Evolutionary conservation across 1,140 invertebrate species (phyloP).

Genomic region (Geopemphigus sp.): DNA sequence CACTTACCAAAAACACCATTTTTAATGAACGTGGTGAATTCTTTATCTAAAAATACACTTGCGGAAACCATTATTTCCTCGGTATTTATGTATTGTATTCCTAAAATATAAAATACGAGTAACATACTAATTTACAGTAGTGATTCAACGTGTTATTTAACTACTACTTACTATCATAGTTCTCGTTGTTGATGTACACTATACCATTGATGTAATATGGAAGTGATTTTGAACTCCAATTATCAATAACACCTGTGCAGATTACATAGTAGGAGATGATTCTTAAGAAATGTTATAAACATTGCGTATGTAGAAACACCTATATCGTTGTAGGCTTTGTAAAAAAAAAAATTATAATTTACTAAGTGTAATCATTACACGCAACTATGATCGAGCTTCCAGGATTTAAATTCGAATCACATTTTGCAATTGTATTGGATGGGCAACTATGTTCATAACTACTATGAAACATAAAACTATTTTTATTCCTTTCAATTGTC

Average conservation of each 20-base stretch:
- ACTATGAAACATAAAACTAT: not conserved
- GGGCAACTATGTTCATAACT: not conserved
- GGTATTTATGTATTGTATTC: not conserved
- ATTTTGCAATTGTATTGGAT: conserved; percentile 8
- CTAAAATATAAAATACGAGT: not conserved
- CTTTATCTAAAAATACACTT: conserved; percentile 27
- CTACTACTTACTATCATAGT: conserved; percentile 1
- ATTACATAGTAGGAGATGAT: no score
- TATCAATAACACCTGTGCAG: conserved; percentile 6
- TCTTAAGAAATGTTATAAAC: no score
- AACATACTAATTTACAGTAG: not conserved
- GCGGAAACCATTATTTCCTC: conserved; percentile 16
- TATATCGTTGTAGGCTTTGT: no score
- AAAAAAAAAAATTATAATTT: not conserved
- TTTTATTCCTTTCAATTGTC: not conserved
- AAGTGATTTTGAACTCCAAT: conserved; percentile 20
- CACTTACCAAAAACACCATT: conserved; percentile 29
- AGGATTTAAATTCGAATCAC: not conserved
- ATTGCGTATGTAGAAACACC: no score
- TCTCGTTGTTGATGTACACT: conserved; percentile 6
- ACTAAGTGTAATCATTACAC: not conserved
- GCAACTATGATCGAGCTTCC: conserved; percentile 10
- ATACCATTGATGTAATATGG: conserved; percentile 23
- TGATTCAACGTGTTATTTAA: no score
- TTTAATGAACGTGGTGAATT: conserved; percentile 24